Percentiles rank a stretch among this genome's conserved stretches.
phyloP scores from a whole-genome alignment of 2,888 invertebrate species.

The Caenorhabditis sp. region DNA sequence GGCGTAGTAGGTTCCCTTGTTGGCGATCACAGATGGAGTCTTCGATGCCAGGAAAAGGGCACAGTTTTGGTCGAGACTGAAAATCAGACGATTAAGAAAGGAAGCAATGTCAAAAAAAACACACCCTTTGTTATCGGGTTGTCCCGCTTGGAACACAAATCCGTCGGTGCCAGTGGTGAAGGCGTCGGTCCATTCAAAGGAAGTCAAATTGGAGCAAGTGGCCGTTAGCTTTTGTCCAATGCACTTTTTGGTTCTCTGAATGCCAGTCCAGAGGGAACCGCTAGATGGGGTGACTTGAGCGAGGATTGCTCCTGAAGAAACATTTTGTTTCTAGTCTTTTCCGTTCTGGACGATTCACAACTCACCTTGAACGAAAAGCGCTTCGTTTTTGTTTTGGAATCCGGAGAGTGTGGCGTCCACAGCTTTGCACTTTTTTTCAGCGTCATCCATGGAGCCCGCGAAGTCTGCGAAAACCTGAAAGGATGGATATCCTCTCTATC shows the following conservation, averaged over 20 bases:
- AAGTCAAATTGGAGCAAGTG: constrained; percentile 5
- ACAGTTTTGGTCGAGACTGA: constrained; percentile 23
- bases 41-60: constrained; percentile 28
- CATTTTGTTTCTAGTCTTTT: neutral
- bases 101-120: too few species aligned
- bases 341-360: neutral
- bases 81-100: neutral
- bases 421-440: constrained; percentile 23
- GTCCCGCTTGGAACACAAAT: constrained; percentile 12
- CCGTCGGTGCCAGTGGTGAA: constrained; percentile 17
- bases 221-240: neutral
- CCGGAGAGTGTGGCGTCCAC: constrained; percentile 27
- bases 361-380: neutral
- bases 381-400: constrained; percentile 22
- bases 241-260: constrained; percentile 10
- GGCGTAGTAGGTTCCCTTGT: neutral
- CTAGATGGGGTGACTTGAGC: constrained; percentile 8
- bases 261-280: constrained; percentile 21
- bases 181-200: constrained; percentile 41
- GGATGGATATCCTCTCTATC: too few species aligned
- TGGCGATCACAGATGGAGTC: neutral
- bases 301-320: constrained; percentile 7
- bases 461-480: constrained; percentile 26
- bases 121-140: constrained; percentile 20
- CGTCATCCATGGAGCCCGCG: neutral